Base-by-base conservation (phyloP, 1,140 invertebrate genomes). In the Panonychus citri region DNA sequence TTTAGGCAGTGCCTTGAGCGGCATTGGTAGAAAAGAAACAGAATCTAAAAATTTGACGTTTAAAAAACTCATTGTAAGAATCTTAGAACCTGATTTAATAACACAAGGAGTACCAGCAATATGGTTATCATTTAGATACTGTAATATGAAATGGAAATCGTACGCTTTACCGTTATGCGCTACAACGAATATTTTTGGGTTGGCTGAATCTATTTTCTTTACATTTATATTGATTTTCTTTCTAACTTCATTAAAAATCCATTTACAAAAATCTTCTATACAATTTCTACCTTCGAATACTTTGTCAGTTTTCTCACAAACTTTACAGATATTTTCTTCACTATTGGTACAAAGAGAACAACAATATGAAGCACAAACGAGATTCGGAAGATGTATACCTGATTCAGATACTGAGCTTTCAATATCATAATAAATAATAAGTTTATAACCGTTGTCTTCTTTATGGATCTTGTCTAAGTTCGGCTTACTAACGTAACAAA, bases 41-140 rank as follows among this genome's bases (percentile, higher is more conserved):
- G 57, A 54, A 49, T 58, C 57, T 5, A 58, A 15, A 19, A 58
- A 43, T 3, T 39, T 24, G 2, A 58, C 19, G 19, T 56, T 34
- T 1, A 8, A 10, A 8, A 39, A 13, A 15, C 37, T 21, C 15
- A 58, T 55, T 40, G 13, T 30, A n/a, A 55, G 24, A 1, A 58
- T 53, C 25, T 55, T 55, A 17, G 25, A 48, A 19, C 57, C 57
- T 3, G 34, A 10, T 28, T 48, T 54, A 3, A 54, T 34, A 7
- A 58, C n/a, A 2, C 15, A 13, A 2, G 21, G 5, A 19, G 21
- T 7, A n/a, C 21, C 43, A 1, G 30, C 19, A 15, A 54, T 13
- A 10, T 40, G 28, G 2, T 27, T n/a, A 25, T n/a, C n/a, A 10
- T 27, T 19, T 17, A 54, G 3, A 21, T 54, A 19, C n/a, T 19